phyloP scores from a whole-genome alignment of 2,888 invertebrate species.

The Ptychoptera contaminata region DNA sequence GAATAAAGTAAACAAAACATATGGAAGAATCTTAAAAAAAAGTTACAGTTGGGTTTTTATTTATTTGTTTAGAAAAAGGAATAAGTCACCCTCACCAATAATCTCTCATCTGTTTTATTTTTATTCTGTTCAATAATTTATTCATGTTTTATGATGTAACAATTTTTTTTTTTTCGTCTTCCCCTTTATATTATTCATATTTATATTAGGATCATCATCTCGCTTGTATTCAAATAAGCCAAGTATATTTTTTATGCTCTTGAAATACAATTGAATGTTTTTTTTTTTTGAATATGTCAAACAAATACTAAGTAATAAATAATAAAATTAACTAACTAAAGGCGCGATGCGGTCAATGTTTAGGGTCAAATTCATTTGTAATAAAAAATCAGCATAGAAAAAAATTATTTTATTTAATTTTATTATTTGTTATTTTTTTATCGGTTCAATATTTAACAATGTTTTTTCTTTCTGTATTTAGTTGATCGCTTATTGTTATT shows the following conservation, averaged over 20 bases:
- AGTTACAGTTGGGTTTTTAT: not conserved
- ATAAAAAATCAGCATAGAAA: too few relatives aligned
- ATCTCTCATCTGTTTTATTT: not conserved
- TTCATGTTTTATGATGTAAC: too few relatives aligned
- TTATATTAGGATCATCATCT: not conserved
- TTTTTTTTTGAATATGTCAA: not conserved
- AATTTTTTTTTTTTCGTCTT: not conserved
- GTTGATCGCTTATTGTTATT: too few relatives aligned
- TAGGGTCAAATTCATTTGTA: constrained; percentile 6
- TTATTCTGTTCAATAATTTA: too few relatives aligned
- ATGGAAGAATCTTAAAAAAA: not conserved
- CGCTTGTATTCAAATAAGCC: not conserved
- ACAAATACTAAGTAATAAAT: not conserved
- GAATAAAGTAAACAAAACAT: not conserved
- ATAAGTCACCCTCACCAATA: not conserved
- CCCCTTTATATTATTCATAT: not conserved
- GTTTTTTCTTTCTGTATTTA: too few relatives aligned
- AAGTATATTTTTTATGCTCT: not conserved
- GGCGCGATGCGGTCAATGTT: not conserved
- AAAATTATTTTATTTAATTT: too few relatives aligned
- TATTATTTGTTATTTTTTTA: too few relatives aligned
- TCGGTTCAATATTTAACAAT: too few relatives aligned
- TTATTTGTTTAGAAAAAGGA: not conserved
- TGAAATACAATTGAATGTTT: not conserved
- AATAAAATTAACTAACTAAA: not conserved